Evolutionary conservation across 1,140 invertebrate genomes (phyloP), one percentile per base, ranked within the genome.

Genomic region (Drosophila sucinea): DNA sequence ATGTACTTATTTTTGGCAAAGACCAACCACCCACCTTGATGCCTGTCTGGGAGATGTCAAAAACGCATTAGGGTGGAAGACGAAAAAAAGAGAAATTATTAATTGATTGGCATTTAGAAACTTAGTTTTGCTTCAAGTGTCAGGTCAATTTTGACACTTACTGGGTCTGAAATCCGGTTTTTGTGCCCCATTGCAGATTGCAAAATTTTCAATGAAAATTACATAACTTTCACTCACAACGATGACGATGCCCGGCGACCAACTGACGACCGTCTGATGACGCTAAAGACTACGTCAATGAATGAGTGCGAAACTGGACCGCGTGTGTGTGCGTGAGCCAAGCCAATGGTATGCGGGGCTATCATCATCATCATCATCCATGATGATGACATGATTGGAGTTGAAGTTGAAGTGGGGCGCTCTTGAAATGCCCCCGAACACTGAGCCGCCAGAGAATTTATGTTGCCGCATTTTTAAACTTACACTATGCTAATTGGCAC

Each of bases 51-150:
- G 55, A 63, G 66, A 70, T 83, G 83, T 87, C 82, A 82, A 62
- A 77, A 82, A 87, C 72, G 71, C 79, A 73, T 82, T 77, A 76
- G 44, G 54, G 75, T 8, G 41, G 7, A 38, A 56, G 68, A 40
- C 40, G 41, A 71, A 69, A 51, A 77, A 85, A 87, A 84, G 80
- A 89, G 84, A 87, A 87, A 89, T 81, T 85, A 72, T 81, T 82
- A 77, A 78, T 17, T 87, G 84, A 87, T 87, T 89, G 84, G 80
- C 84, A 81, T 84, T 84, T 89, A 87, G 84, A 87, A 87, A 87
- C 81, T 84, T 68, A 47, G 68, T 84, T 17, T 89, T 84, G 80
- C 84, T 75, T 80, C 80, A 77, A 89, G 23, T 51, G 7, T 51
- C 79, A 89, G 78, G 77, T 79, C 51, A 64, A 65, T 65, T 51